Percentiles rank a stretch among this genome's conserved stretches.
Conservation (phyloP, 1,140 invertebrate genomes). For the Polypedilum vanderplanki region DNA sequence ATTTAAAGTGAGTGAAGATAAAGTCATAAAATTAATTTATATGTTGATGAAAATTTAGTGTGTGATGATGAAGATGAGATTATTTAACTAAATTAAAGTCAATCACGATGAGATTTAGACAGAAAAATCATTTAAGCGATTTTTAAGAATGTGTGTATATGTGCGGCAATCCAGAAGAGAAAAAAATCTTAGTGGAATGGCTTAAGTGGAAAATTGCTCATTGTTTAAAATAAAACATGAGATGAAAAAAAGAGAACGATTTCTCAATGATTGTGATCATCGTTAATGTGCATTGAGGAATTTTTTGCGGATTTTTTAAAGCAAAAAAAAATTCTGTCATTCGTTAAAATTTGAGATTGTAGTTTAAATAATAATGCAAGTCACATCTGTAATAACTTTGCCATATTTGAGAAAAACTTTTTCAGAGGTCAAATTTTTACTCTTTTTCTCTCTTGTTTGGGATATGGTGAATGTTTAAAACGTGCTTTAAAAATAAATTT, state of each 20-base stretch:
- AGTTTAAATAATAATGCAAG: background rate
- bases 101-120: constrained; percentile 27
- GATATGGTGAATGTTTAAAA: background rate
- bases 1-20: constrained; percentile 1
- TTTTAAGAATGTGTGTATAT: background rate
- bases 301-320: background rate
- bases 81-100: constrained; percentile 3
- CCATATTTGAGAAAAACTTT: background rate
- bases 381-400: background rate
- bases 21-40: background rate
- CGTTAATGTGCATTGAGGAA: background rate
- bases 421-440: background rate
- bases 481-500: background rate
- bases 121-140: background rate
- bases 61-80: background rate
- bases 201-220: constrained; percentile 26
- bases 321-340: background rate
- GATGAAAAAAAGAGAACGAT: background rate
- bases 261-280: background rate
- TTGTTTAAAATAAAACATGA: constrained; percentile 22
- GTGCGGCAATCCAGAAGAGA: background rate
- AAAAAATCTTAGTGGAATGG: background rate
- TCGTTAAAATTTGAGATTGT: background rate
- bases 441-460: background rate
- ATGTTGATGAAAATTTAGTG: background rate